Conservation (phyloP, 2,888 invertebrate species). For the Leptogaster cylindrica region DNA sequence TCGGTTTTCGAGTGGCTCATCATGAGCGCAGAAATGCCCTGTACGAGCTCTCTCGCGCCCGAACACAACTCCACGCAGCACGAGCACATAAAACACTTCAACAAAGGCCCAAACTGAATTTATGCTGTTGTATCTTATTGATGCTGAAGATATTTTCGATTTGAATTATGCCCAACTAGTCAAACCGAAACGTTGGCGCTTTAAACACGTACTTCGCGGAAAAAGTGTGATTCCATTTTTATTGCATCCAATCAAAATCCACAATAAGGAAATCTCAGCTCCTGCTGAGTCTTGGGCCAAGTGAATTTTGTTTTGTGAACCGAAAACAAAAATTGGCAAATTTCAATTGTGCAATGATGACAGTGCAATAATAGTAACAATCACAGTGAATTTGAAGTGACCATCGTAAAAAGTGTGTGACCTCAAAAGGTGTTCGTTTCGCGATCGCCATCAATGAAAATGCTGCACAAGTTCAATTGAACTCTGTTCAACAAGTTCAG, state of each 20-base stretch:
- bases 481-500: neutral
- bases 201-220: slow-evolving; percentile 62
- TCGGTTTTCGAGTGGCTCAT: slow-evolving; percentile 18
- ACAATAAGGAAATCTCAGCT: neutral
- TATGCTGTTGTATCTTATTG: slow-evolving; percentile 42
- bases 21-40: neutral
- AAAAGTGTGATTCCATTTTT: slow-evolving; percentile 48
- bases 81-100: slow-evolving; percentile 45
- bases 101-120: slow-evolving; percentile 41
- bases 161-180: slow-evolving; percentile 63
- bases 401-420: neutral
- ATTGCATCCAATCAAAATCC: slow-evolving; percentile 25
- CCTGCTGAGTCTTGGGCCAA: neutral
- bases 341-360: neutral
- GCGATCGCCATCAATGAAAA: neutral
- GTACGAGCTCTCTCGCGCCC: slow-evolving; percentile 1
- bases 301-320: neutral
- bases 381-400: slow-evolving; percentile 19
- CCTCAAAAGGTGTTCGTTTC: neutral
- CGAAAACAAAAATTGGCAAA: neutral
- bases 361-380: slow-evolving; percentile 15
- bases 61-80: neutral
- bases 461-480: slow-evolving; percentile 1
- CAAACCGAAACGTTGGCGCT: slow-evolving; percentile 64
- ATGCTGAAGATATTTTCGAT: slow-evolving; percentile 54